Conservation (phyloP, 1,140 invertebrate species). For the Zaprionus vittiger region DNA sequence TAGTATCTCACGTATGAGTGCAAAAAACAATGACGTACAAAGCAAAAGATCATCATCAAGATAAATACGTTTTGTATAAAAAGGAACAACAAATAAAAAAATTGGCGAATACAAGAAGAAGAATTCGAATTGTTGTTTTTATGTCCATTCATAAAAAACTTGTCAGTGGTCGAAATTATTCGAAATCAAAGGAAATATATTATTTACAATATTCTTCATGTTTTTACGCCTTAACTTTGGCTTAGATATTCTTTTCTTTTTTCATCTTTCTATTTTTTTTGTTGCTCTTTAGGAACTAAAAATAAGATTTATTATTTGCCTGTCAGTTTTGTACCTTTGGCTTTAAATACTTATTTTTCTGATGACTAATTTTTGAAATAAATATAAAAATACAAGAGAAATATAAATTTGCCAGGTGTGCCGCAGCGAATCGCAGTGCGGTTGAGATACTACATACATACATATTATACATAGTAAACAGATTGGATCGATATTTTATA, state of each 20-base stretch:
- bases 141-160: conserved; percentile 69
- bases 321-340: conserved; percentile 59
- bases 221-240: conserved; percentile 53
- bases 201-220: conserved; percentile 46
- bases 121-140: conserved; percentile 29
- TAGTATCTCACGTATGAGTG: conserved; percentile 45
- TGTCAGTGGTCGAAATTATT: conserved; percentile 18
- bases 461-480: no score
- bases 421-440: neutral
- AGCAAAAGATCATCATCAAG: conserved; percentile 12
- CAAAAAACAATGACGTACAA: conserved; percentile 68
- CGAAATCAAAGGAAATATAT: conserved; percentile 45
- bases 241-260: conserved; percentile 13
- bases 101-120: conserved; percentile 9
- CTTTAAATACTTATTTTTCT: conserved; percentile 25
- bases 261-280: neutral
- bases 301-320: conserved; percentile 40
- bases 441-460: neutral
- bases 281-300: conserved; percentile 28
- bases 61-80: conserved; percentile 50
- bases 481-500: no score
- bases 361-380: conserved; percentile 24
- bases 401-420: neutral
- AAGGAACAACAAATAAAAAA: conserved; percentile 19
- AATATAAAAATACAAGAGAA: conserved; percentile 13